A percentile compares a stretch with the other conserved stretches of the same genome.
These are phyloP conservation scores for Halcyon malimbica DNA, from an alignment of 2,113 vertebrate genomes.

Conservation along the genomic window DNA sequence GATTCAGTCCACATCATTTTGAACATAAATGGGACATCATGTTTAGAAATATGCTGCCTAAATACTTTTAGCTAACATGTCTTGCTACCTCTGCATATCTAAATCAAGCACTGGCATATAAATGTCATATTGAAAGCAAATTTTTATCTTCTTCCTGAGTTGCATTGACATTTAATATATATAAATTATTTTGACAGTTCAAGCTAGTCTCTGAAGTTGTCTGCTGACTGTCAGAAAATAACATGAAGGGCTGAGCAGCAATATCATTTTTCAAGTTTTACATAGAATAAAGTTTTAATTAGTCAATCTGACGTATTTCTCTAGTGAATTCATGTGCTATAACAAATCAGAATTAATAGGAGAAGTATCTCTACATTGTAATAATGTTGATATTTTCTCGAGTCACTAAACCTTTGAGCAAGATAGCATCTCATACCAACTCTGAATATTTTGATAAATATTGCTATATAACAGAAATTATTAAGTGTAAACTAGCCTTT, in stretches of 20 bases:
- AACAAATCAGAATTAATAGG: slow-evolving; percentile 23
- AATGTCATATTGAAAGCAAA: slow-evolving; percentile 74
- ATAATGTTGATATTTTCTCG: slow-evolving; percentile 10
- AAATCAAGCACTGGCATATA: slow-evolving; percentile 74
- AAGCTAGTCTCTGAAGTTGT: slow-evolving; percentile 65
- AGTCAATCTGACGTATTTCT: not conserved
- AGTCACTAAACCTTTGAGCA: not conserved
- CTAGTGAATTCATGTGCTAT: not conserved
- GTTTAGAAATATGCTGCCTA: slow-evolving; percentile 73
- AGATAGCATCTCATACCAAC: not conserved
- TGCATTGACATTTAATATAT: slow-evolving; percentile 72
- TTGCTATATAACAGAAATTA: not conserved
- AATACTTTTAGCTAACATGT: slow-evolving; percentile 63
- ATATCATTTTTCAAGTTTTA: slow-evolving; percentile 55
- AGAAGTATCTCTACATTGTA: not conserved
- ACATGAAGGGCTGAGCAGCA: slow-evolving; percentile 52
- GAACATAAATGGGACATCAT: slow-evolving; percentile 76
- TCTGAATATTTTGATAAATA: slow-evolving; percentile 27
- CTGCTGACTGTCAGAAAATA: slow-evolving; percentile 63
- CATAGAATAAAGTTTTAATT: slow-evolving; percentile 69
- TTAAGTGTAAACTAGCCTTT: slow-evolving; percentile 2
- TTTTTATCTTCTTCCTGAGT: slow-evolving; percentile 70
- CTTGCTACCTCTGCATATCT: slow-evolving; percentile 72
- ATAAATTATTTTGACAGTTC: slow-evolving; percentile 73
- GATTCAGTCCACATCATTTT: slow-evolving; percentile 75